Percentiles rank a stretch among this genome's conserved stretches.
phyloP scores from a whole-genome alignment of 2,888 invertebrate species.

The Ctenicera cuprea region DNA sequence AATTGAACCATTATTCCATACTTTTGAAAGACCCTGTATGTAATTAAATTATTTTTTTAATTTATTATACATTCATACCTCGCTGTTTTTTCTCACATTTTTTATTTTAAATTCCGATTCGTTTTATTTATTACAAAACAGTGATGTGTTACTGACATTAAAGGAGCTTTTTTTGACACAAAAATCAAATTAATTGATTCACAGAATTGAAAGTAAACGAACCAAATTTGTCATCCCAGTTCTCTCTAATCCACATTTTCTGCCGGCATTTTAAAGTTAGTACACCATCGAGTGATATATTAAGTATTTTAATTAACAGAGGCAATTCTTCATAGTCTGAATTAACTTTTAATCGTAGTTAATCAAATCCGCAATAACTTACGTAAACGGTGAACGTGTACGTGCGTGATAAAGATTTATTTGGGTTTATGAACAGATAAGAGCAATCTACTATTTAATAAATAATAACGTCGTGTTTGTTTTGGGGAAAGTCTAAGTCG shows the following conservation, averaged over 20 bases:
- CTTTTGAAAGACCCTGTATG: too few relatives aligned
- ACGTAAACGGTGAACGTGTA: background rate
- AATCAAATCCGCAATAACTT: constrained; percentile 12
- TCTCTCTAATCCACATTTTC: background rate
- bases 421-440: background rate
- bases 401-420: constrained; percentile 3
- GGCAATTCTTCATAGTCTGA: constrained; percentile 11
- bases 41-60: too few relatives aligned
- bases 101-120: too few relatives aligned
- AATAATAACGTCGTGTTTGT: too few relatives aligned
- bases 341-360: constrained; percentile 7
- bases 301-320: constrained; percentile 3
- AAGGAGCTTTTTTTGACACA: too few relatives aligned
- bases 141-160: too few relatives aligned
- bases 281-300: background rate
- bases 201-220: constrained; percentile 4
- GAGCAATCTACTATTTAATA: too few relatives aligned
- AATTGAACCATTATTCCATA: too few relatives aligned
- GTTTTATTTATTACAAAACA: too few relatives aligned
- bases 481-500: too few relatives aligned
- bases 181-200: background rate
- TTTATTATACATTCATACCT: too few relatives aligned
- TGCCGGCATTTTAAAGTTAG: constrained; percentile 12
- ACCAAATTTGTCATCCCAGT: constrained; percentile 9
- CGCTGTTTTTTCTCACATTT: too few relatives aligned